These are phyloP conservation scores for Sebastes oblongus DNA, from an alignment of 2,797 vertebrate species.

Conservation along the genomic window DNA sequence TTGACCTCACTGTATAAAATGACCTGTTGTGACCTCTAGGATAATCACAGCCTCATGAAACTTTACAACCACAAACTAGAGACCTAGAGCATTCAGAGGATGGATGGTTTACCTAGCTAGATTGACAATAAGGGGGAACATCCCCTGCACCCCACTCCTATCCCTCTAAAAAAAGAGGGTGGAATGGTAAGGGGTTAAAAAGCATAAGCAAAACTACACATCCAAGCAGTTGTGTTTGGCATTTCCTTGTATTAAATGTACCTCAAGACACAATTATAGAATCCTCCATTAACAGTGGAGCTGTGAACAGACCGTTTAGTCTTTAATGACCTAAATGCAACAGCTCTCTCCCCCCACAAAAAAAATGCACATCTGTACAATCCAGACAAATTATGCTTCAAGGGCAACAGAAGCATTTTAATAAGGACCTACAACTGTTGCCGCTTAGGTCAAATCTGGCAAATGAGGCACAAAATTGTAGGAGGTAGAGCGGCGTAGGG, in stretches of 20 bases:
- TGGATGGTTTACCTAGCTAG: too few species aligned
- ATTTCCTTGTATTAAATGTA: constrained; percentile 3
- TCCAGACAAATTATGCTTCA: constrained; percentile 8
- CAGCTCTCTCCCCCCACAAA: background rate
- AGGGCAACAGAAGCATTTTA: constrained; percentile 33
- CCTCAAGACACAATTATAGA: constrained; percentile 25
- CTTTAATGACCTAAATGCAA: constrained; percentile 30
- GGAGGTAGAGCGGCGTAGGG: background rate
- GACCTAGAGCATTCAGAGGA: too few species aligned
- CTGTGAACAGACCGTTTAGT: constrained; percentile 36
- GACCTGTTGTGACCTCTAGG: too few species aligned
- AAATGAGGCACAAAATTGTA: constrained; percentile 33
- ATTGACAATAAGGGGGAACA: too few species aligned
- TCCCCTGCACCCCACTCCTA: too few species aligned
- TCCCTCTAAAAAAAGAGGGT: too few species aligned
- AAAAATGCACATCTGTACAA: constrained; percentile 19
- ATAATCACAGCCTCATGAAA: too few species aligned
- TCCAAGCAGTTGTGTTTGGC: background rate
- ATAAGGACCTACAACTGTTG: constrained; percentile 42
- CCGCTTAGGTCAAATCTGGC: constrained; percentile 23
- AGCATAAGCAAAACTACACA: background rate
- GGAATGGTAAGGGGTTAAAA: too few species aligned
- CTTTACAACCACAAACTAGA: too few species aligned
- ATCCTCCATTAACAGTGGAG: background rate
- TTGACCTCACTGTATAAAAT: too few species aligned